A percentile compares a stretch with the other conserved stretches of the same genome.
These are phyloP conservation scores for Caenorhabditis sp. DNA, from an alignment of 2,888 invertebrate genomes.

Conservation along the genomic window DNA sequence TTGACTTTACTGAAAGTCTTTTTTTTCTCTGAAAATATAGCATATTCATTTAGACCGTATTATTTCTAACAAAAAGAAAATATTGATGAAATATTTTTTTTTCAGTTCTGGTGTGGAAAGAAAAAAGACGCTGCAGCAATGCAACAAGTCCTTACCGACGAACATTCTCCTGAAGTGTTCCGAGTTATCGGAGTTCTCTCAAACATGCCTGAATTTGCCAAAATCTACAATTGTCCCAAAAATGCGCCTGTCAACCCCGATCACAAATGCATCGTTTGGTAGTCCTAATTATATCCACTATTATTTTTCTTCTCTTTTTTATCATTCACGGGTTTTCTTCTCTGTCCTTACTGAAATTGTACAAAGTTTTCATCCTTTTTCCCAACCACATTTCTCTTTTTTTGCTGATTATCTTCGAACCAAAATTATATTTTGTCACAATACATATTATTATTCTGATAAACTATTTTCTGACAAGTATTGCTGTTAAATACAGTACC, in stretches of 20 bases:
- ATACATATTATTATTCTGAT: too few relatives aligned
- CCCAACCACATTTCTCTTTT: not conserved
- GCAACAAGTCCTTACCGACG: conserved; percentile 68
- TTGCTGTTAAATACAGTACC: too few relatives aligned
- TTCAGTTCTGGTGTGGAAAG: conserved; percentile 70
- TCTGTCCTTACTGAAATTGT: not conserved
- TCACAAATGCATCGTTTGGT: conserved; percentile 67
- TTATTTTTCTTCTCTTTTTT: not conserved
- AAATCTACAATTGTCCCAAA: conserved; percentile 84
- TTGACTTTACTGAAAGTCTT: too few relatives aligned
- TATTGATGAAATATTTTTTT: too few relatives aligned
- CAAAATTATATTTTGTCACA: too few relatives aligned
- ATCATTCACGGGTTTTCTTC: not conserved
- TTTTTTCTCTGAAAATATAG: not conserved
- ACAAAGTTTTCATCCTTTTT: not conserved
- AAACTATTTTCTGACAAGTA: too few relatives aligned
- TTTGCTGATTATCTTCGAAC: not conserved
- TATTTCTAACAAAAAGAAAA: not conserved
- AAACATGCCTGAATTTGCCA: conserved; percentile 78
- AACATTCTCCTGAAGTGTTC: conserved; percentile 64
- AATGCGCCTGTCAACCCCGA: conserved; percentile 88
- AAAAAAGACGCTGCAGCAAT: conserved; percentile 67
- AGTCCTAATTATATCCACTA: too few relatives aligned
- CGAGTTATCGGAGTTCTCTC: conserved; percentile 52
- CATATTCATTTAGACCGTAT: too few relatives aligned